These are phyloP conservation scores for Agrochola litura DNA, from an alignment of 2,888 invertebrate genomes.

Conservation along the genomic window DNA sequence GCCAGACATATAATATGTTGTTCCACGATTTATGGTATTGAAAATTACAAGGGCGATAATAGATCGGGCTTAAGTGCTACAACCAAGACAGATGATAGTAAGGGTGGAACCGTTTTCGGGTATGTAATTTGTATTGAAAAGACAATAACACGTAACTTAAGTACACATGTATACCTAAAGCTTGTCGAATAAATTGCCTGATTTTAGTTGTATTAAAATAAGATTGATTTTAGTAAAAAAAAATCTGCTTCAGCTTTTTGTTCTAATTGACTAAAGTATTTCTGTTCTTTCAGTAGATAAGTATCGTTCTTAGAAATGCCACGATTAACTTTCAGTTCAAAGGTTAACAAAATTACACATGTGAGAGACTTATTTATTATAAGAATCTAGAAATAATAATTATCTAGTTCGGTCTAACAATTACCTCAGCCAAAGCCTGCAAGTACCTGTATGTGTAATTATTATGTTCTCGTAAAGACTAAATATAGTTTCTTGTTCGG, in stretches of 20 bases:
- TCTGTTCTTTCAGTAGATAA: neutral
- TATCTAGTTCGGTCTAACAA: neutral
- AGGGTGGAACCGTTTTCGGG: slow-evolving; percentile 14
- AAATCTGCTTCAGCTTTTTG: neutral
- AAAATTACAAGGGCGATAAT: slow-evolving; percentile 66
- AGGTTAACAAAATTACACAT: neutral
- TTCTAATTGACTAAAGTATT: neutral
- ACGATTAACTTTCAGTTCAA: neutral
- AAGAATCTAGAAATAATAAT: neutral
- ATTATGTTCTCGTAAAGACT: neutral
- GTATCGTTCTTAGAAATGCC: neutral
- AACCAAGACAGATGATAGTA: slow-evolving; percentile 47
- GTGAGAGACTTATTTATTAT: neutral
- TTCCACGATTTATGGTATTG: slow-evolving; percentile 65
- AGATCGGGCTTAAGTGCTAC: slow-evolving; percentile 48
- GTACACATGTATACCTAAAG: slow-evolving; percentile 7
- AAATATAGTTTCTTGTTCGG: neutral
- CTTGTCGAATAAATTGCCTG: neutral
- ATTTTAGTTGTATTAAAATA: neutral
- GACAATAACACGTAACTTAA: slow-evolving; percentile 13
- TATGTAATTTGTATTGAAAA: slow-evolving; percentile 41
- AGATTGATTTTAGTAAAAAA: neutral
- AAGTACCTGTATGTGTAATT: neutral
- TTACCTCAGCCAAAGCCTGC: neutral
- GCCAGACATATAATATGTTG: slow-evolving; percentile 58